A percentile compares a stretch with the other conserved stretches of the same genome.
These are phyloP conservation scores for Lasaia peninsularis DNA, from an alignment of 1,140 invertebrate species.

Conservation along the genomic window DNA sequence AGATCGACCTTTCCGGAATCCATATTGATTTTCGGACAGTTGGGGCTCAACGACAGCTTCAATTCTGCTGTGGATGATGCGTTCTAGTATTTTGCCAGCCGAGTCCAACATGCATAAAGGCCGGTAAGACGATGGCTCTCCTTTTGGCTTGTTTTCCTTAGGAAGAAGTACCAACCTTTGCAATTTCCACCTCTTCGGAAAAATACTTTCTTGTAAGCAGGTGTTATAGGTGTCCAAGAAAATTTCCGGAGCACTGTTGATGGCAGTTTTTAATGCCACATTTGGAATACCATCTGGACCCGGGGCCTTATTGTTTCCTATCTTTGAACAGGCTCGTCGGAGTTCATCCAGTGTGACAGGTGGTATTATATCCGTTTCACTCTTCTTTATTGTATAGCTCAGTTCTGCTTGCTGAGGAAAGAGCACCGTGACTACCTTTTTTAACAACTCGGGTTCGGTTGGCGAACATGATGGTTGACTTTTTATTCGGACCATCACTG, in stretches of 20 bases:
- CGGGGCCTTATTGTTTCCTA: constrained; percentile 12
- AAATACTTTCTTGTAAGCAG: too few relatives aligned
- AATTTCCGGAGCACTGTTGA: background rate
- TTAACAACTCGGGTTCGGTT: background rate
- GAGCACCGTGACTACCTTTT: constrained; percentile 1
- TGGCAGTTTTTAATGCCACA: background rate
- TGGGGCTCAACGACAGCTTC: too few relatives aligned
- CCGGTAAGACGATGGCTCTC: too few relatives aligned
- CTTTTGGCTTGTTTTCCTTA: too few relatives aligned
- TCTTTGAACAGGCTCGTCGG: constrained; percentile 1
- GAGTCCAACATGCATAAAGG: too few relatives aligned
- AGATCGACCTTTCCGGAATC: too few relatives aligned
- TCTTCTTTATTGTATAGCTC: background rate
- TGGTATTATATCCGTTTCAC: too few relatives aligned
- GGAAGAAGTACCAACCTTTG: too few relatives aligned
- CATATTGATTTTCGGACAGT: too few relatives aligned
- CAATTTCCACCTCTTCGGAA: too few relatives aligned
- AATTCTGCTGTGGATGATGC: too few relatives aligned
- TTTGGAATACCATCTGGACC: constrained; percentile 13
- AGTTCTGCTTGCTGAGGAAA: constrained; percentile 11
- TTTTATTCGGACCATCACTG: background rate
- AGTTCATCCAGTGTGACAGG: constrained; percentile 5
- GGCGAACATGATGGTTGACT: background rate
- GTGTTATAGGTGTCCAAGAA: background rate
- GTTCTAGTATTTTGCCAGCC: too few relatives aligned